Base-by-base conservation (phyloP, 2,113 vertebrate genomes). In the Hyla sarda region DNA sequence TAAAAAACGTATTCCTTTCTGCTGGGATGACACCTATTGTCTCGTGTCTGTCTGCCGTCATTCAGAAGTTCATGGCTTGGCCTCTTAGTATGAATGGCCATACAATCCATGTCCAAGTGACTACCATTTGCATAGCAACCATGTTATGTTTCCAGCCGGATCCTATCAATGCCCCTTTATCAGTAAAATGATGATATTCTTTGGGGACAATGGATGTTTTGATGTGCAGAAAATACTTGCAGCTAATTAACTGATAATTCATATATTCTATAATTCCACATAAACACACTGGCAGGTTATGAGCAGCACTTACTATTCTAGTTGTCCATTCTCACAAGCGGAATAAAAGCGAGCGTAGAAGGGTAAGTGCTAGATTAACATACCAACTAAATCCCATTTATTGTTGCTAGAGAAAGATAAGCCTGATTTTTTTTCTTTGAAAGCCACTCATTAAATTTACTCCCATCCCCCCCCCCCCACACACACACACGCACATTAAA, bases 81-180 rank as follows among this genome's bases (percentile, higher is more conserved):
- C 60, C 62, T 58, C 62, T 41, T 67, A 8, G 60, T 79, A 23
- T 85, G 75, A 79, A 85, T 56, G 62, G 47, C 47, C 56, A 73
- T 58, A 58, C 71, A 74, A 74, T 74, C 82, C 60, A 85, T 71
- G 58, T 85, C 84, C 32, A 28, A 79, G 30, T 79, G 62, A 56
- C 60, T 78, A 30, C 48, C 47, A 79, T 73, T 58, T 86, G 84
- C 76, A 81, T 86, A 58, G 84, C 84, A 86, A 86, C 76, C 75
- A 71, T 34, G n/a, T 32, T 79, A 50, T 52, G 67, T 54, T 62
- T 48, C 60, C 28, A 50, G 54, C 65, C n/a, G 30, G 71, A 83
- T 60, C 54, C 69, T 50, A 83, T 83, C 82, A 73, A 72, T 25
- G 50, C 28, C 21, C 54, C 11, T 85, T 52, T 85, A 54, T 85